Conservation (phyloP, 2,797 vertebrate species). For the Cercopithecus neglectus region DNA sequence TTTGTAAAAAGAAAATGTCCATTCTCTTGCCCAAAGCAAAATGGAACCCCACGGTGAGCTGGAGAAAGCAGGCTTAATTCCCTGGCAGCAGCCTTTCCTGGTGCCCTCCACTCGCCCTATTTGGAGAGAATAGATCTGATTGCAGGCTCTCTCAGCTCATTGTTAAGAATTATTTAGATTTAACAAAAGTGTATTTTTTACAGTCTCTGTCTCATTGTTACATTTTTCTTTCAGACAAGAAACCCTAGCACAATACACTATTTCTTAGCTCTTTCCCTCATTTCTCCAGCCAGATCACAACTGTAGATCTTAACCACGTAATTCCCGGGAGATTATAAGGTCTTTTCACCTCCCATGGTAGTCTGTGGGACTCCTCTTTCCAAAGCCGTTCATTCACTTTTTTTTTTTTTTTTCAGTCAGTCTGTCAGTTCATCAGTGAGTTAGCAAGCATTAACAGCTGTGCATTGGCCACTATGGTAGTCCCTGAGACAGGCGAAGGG, state of each 20-base stretch:
- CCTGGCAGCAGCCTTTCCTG: background rate
- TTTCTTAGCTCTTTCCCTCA: constrained; percentile 42
- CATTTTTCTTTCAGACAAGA: constrained; percentile 59
- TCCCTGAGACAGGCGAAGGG: background rate
- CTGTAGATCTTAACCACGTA: background rate
- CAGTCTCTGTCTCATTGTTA: constrained; percentile 51
- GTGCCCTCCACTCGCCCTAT: constrained; percentile 13
- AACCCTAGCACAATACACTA: background rate
- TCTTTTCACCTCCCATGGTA: background rate
- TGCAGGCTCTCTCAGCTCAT: constrained; percentile 31
- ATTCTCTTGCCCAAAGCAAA: constrained; percentile 47
- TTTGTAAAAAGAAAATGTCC: constrained; percentile 57
- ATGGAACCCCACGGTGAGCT: constrained; percentile 54
- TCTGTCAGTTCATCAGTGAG: background rate
- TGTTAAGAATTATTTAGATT: constrained; percentile 65
- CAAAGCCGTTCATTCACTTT: background rate
- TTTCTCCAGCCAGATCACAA: constrained; percentile 5
- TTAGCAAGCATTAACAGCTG: background rate
- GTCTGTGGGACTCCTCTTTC: background rate
- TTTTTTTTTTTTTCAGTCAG: background rate
- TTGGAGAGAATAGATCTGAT: constrained; percentile 61
- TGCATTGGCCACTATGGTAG: background rate
- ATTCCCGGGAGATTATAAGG: constrained; percentile 5
- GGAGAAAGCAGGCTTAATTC: constrained; percentile 52
- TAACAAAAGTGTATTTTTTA: constrained; percentile 54